phyloP scores from a whole-genome alignment of 2,888 invertebrate genomes.

The Acanthopleura granulata region DNA sequence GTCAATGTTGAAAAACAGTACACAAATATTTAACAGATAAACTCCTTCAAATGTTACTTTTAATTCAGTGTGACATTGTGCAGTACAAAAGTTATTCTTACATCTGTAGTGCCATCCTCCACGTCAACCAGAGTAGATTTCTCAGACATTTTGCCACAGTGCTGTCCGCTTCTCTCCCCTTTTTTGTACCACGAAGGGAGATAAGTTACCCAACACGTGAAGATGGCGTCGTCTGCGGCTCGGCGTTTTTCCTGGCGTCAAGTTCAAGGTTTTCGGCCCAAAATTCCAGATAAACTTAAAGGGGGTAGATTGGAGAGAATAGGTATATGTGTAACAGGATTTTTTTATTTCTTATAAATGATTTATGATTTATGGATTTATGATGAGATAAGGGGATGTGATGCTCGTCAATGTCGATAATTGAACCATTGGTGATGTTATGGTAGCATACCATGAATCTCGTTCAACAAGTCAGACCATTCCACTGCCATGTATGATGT shows the following conservation, averaged over 20 bases:
- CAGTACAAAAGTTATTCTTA: too few species aligned
- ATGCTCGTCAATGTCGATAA: too few species aligned
- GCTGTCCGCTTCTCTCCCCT: too few species aligned
- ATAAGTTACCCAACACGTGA: slow-evolving; percentile 9
- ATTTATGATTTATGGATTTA: not conserved
- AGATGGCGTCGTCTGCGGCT: slow-evolving; percentile 20
- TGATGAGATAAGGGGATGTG: too few species aligned
- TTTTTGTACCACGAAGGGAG: not conserved
- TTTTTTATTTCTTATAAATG: not conserved
- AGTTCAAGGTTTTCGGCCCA: slow-evolving; percentile 16
- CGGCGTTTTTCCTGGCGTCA: not conserved
- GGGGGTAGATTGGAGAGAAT: slow-evolving; percentile 35
- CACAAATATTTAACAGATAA: too few species aligned
- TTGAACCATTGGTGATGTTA: too few species aligned
- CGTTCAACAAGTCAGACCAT: too few species aligned
- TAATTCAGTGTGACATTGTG: too few species aligned
- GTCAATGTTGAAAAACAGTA: too few species aligned
- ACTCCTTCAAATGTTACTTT: too few species aligned
- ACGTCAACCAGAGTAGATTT: slow-evolving; percentile 18
- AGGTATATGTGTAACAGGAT: slow-evolving; percentile 23
- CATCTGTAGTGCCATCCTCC: slow-evolving; percentile 10
- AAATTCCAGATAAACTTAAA: slow-evolving; percentile 35
- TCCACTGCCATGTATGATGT: too few species aligned
- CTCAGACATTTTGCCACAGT: slow-evolving; percentile 20
- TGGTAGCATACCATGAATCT: too few species aligned